Conservation (phyloP, 2,797 vertebrate species). For the Lepus oiostolus region DNA sequence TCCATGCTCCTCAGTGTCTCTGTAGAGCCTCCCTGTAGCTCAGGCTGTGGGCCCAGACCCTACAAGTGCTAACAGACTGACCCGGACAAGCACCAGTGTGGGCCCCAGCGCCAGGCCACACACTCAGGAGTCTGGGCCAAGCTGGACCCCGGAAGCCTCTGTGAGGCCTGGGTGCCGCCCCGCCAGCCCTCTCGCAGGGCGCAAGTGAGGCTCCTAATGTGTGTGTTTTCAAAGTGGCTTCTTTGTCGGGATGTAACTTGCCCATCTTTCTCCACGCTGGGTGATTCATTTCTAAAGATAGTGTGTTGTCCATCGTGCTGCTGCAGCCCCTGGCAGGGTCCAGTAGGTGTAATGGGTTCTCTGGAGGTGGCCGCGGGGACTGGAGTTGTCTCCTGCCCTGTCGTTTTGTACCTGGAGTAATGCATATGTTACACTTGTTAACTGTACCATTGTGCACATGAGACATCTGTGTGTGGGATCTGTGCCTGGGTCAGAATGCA, state of each 20-base stretch:
- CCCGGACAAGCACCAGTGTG: too few species aligned
- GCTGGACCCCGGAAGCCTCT: not conserved
- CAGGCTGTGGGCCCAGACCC: not conserved
- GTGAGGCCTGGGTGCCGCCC: slow-evolving; percentile 15
- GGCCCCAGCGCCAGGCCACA: too few species aligned
- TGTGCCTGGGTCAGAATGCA: slow-evolving; percentile 87
- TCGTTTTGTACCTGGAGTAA: slow-evolving; percentile 86
- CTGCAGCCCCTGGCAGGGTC: not conserved
- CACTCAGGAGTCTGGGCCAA: too few species aligned
- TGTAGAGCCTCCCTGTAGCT: too few species aligned
- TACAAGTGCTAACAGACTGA: not conserved
- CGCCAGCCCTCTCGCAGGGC: not conserved
- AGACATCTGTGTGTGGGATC: slow-evolving; percentile 86
- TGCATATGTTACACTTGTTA: slow-evolving; percentile 90
- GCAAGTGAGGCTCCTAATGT: slow-evolving; percentile 65
- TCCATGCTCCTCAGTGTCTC: too few species aligned
- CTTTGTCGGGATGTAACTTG: not conserved
- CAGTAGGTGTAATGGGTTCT: fast-evolving
- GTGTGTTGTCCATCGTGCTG: slow-evolving; percentile 53
- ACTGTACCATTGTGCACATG: slow-evolving; percentile 86
- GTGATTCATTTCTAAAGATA: slow-evolving; percentile 79
- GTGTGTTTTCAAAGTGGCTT: slow-evolving; percentile 78
- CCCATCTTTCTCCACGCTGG: slow-evolving; percentile 66
- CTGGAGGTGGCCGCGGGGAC: slow-evolving; percentile 72
- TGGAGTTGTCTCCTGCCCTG: slow-evolving; percentile 84